Percentiles rank a stretch among this genome's conserved stretches.
Evolutionary conservation across 30 jellyfish, hydroid and myxozoan genomes (phyloP).

Genomic region (Aurelia sp.): DNA sequence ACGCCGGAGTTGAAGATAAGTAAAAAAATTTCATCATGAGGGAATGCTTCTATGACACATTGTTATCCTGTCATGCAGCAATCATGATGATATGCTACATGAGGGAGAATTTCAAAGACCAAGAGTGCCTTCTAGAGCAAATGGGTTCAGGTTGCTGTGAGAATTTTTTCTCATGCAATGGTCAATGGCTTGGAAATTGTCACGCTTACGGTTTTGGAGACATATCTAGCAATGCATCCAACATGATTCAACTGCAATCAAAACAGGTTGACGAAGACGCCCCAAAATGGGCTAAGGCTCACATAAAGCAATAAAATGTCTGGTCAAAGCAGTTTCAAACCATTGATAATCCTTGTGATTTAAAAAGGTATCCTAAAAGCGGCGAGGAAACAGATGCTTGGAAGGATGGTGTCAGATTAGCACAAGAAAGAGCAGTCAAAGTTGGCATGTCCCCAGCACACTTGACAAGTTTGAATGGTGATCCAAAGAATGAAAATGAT

Average conservation of each 20-base stretch:
- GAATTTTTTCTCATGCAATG: background rate
- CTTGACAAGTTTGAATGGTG: background rate
- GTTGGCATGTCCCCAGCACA: slow-evolving; percentile 4
- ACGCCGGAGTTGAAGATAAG: too few relatives aligned
- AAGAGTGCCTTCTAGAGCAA: background rate
- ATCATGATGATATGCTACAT: background rate
- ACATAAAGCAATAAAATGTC: too few relatives aligned
- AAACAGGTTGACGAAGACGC: background rate
- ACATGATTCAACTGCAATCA: background rate
- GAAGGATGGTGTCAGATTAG: background rate
- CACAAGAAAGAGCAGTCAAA: background rate
- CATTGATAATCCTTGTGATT: background rate
- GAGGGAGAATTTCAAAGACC: slow-evolving; percentile 1
- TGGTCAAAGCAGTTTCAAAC: too few relatives aligned
- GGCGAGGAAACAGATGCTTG: slow-evolving; percentile 10
- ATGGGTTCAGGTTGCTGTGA: background rate
- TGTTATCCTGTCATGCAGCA: slow-evolving; percentile 2
- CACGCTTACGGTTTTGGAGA: slow-evolving; percentile 1
- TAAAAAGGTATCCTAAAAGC: background rate
- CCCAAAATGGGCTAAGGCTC: background rate
- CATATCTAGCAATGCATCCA: background rate
- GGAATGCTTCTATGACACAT: background rate
- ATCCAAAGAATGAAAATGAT: background rate
- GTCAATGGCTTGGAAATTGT: background rate
- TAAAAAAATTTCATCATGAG: background rate